Evolutionary conservation across 2,113 vertebrate genomes (phyloP).

Genomic region (Protobothrops mucrosquamatus): DNA sequence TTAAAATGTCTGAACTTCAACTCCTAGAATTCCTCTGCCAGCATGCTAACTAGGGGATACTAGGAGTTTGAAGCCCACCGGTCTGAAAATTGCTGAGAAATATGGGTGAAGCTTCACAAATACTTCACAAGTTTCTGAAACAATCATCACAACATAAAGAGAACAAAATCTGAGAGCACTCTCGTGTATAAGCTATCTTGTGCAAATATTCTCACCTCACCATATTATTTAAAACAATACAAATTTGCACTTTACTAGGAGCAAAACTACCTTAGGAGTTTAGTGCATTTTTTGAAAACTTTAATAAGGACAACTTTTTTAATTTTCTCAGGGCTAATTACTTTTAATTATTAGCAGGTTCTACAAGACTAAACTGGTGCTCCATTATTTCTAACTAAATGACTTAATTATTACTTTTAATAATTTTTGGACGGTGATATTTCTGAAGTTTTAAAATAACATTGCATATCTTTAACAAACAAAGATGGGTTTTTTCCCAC

Average conservation of each 20-base stretch:
- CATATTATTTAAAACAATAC: slow-evolving; percentile 34
- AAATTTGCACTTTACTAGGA: slow-evolving; percentile 39
- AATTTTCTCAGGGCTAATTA: slow-evolving; percentile 47
- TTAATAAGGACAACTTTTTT: slow-evolving; percentile 12
- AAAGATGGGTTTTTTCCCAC: not conserved
- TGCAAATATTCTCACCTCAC: slow-evolving; percentile 38
- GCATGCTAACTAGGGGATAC: not conserved
- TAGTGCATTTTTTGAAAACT: slow-evolving; percentile 26
- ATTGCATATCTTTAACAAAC: not conserved
- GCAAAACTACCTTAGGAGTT: slow-evolving; percentile 34
- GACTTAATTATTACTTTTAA: slow-evolving; percentile 49
- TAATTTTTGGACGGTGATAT: slow-evolving; percentile 2
- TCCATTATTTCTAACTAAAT: slow-evolving; percentile 43
- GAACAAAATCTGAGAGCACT: slow-evolving; percentile 33
- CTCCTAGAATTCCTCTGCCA: not conserved
- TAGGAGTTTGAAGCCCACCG: not conserved
- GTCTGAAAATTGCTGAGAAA: not conserved
- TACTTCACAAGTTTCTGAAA: slow-evolving; percentile 19
- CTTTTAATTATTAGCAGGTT: slow-evolving; percentile 56
- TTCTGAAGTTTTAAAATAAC: slow-evolving; percentile 13
- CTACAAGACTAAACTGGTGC: slow-evolving; percentile 51
- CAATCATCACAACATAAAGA: not conserved
- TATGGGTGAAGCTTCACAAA: slow-evolving; percentile 23
- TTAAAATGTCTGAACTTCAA: not conserved
- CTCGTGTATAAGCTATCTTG: slow-evolving; percentile 32